Conservation (phyloP, 2,797 vertebrate species). For the Mastacembelus armatus region DNA sequence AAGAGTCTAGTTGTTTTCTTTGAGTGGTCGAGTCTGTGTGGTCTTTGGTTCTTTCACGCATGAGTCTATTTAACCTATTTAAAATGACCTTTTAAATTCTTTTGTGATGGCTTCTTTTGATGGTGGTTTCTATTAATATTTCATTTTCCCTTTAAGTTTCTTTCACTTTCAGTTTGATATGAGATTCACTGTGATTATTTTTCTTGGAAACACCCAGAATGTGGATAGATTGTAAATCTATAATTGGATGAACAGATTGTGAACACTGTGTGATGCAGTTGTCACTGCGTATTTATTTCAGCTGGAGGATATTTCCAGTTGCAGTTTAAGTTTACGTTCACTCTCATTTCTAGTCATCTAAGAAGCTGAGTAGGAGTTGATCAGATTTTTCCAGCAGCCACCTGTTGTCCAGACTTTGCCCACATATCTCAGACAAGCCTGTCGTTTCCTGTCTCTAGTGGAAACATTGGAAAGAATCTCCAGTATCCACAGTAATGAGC, state of each 20-base stretch:
- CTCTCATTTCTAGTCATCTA: background rate
- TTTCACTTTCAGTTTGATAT: background rate
- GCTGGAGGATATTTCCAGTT: background rate
- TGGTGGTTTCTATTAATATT: background rate
- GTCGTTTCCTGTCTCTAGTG: slow-evolving; percentile 28
- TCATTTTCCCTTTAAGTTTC: background rate
- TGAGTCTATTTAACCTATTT: no score
- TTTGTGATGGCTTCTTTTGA: background rate
- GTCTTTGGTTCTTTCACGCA: slow-evolving; percentile 15
- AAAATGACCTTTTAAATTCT: background rate
- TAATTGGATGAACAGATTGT: background rate
- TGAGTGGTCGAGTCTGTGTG: slow-evolving; percentile 9
- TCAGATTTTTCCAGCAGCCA: slow-evolving; percentile 16
- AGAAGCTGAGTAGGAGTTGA: background rate
- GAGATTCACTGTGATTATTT: background rate
- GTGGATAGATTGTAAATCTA: no score
- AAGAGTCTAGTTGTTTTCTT: background rate
- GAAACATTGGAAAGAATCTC: no score
- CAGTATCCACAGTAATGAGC: no score
- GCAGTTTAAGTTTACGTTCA: no score
- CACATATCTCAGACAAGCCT: slow-evolving; percentile 22
- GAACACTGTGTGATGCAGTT: no score
- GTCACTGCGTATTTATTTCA: background rate
- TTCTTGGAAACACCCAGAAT: no score
- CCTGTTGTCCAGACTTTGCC: slow-evolving; percentile 20